phyloP scores from a whole-genome alignment of 2,797 vertebrate genomes.

The Megalops cyprinoides region DNA sequence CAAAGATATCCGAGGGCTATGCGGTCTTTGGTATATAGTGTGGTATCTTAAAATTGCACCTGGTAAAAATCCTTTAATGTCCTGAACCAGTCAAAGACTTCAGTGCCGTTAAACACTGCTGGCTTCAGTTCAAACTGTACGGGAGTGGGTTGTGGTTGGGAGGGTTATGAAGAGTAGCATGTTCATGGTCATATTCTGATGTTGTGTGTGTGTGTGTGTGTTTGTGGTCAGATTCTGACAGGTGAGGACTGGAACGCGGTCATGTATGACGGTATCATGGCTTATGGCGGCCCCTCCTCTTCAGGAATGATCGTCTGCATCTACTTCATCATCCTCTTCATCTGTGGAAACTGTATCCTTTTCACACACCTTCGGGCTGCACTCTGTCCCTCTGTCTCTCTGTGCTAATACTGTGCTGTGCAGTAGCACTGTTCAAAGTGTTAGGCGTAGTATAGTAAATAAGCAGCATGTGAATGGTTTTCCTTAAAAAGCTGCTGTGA shows the following conservation, averaged over 20 bases:
- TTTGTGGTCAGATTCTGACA: slow-evolving; percentile 84
- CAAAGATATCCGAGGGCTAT: not conserved
- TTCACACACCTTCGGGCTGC: not conserved
- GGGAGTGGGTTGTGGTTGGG: no score
- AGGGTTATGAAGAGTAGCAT: no score
- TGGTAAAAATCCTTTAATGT: not conserved
- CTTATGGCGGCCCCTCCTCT: slow-evolving; percentile 92
- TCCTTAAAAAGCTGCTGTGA: slow-evolving; percentile 70
- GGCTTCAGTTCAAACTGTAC: not conserved
- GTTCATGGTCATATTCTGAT: no score
- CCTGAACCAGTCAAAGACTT: not conserved
- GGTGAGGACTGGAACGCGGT: slow-evolving; percentile 98
- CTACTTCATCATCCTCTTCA: slow-evolving; percentile 98
- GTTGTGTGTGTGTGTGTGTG: not conserved
- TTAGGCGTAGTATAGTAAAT: no score
- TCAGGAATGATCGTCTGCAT: slow-evolving; percentile 98
- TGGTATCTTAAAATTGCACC: not conserved
- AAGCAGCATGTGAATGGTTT: slow-evolving; percentile 19
- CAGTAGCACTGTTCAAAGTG: slow-evolving; percentile 8
- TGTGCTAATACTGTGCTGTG: not conserved
- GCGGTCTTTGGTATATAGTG: not conserved
- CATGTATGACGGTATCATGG: slow-evolving; percentile 99
- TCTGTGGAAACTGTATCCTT: slow-evolving; percentile 99
- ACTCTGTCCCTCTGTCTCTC: not conserved
- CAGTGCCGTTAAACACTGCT: not conserved